Percentiles rank a stretch among this genome's conserved stretches.
These are phyloP conservation scores for Resseliella maxima DNA, from an alignment of 2,888 invertebrate genomes.

Conservation along the genomic window DNA sequence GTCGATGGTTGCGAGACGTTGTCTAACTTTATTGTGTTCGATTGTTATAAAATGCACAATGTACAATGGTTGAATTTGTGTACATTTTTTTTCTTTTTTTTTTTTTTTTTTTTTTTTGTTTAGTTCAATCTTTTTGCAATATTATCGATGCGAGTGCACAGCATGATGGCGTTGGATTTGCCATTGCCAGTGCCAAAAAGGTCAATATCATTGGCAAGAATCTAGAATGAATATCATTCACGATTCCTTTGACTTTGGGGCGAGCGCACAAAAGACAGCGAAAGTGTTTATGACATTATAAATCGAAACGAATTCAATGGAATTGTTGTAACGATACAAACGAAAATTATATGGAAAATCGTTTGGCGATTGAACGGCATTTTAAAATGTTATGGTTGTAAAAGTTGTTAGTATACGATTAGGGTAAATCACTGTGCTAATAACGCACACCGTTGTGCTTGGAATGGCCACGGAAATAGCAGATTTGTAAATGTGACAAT, in stretches of 20 bases:
- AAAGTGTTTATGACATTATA: constrained; percentile 49
- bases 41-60: constrained; percentile 55
- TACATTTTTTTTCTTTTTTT: not conserved
- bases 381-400: constrained; percentile 20
- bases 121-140: not conserved
- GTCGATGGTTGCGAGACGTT: not conserved
- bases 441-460: not conserved
- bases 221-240: not conserved
- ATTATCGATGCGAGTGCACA: not conserved
- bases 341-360: constrained; percentile 12
- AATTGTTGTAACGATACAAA: not conserved
- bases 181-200: constrained; percentile 5
- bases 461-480: not conserved
- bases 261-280: not conserved
- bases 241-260: too few species aligned
- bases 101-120: not conserved
- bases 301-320: not conserved
- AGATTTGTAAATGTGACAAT: not conserved
- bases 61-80: constrained; percentile 29
- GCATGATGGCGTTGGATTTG: not conserved
- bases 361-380: not conserved
- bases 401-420: constrained; percentile 44
- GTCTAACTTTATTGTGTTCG: constrained; percentile 43
- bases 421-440: constrained; percentile 9
- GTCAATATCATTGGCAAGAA: constrained; percentile 26